A percentile compares a stretch with the other conserved stretches of the same genome.
Evolutionary conservation across 2,113 vertebrate genomes (phyloP).

Genomic region (Eleginops maclovinus): DNA sequence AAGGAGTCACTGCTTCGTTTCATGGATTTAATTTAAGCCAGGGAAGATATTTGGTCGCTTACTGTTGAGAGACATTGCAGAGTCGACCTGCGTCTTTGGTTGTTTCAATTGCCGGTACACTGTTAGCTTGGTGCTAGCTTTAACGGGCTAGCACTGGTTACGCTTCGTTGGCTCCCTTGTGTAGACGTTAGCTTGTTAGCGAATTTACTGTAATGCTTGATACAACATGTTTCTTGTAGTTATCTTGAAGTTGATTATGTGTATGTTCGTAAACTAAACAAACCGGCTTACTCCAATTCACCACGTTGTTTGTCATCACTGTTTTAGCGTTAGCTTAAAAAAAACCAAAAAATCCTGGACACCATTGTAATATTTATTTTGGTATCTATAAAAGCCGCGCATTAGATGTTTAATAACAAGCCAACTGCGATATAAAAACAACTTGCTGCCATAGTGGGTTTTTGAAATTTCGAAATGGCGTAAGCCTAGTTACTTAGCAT

Average conservation of each 20-base stretch:
- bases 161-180: conserved; percentile 29
- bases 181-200: conserved; percentile 43
- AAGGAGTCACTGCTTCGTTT: background rate
- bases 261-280: background rate
- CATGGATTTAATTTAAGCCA: background rate
- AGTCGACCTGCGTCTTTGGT: background rate
- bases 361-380: background rate
- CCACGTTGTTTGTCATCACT: background rate
- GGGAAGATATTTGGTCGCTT: background rate
- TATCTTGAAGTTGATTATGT: background rate
- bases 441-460: background rate
- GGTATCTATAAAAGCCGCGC: background rate
- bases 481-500: conserved; percentile 13
- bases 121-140: background rate
- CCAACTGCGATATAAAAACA: background rate
- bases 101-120: background rate
- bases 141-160: background rate
- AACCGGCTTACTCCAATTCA: background rate
- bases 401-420: background rate
- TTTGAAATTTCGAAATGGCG: too few relatives aligned
- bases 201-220: background rate
- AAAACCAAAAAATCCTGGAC: background rate
- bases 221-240: background rate
- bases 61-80: fast-evolving
- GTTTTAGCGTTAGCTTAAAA: background rate